phyloP scores from a whole-genome alignment of 2,797 vertebrate genomes.

The Fundulus diaphanus region DNA sequence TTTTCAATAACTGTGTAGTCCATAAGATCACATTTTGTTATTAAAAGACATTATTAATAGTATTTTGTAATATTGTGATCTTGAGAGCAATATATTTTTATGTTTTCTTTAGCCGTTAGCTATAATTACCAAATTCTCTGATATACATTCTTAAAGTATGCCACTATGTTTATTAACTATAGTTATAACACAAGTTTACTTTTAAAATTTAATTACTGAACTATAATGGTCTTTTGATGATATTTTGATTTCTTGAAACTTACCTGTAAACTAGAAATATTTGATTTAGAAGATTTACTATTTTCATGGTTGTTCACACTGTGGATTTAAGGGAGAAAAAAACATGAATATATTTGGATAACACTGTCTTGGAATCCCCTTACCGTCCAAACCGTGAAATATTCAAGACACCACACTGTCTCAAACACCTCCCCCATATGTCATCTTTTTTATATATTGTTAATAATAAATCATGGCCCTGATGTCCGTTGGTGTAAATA shows the following conservation, averaged over 20 bases:
- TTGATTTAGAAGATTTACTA: not conserved
- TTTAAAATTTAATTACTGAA: not conserved
- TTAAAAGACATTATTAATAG: no score
- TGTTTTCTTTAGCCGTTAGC: not conserved
- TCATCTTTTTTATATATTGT: not conserved
- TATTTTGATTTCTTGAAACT: not conserved
- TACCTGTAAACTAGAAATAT: not conserved
- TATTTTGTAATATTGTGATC: no score
- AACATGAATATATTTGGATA: not conserved
- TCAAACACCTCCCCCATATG: not conserved
- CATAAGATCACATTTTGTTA: no score
- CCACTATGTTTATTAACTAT: not conserved
- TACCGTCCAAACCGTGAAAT: not conserved
- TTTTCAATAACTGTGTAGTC: no score
- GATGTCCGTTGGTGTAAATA: conserved; percentile 3
- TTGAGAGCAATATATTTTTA: no score
- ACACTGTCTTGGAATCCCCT: not conserved
- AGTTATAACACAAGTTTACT: not conserved
- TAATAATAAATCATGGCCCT: conserved; percentile 10
- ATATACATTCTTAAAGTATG: not conserved
- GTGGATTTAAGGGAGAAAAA: not conserved
- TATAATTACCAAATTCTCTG: not conserved
- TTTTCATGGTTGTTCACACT: not conserved
- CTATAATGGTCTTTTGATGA: not conserved
- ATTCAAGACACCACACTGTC: not conserved